Evolutionary conservation across 2,113 vertebrate species (phyloP), one percentile per base, ranked within the genome.

Genomic region (Raja brachyura): DNA sequence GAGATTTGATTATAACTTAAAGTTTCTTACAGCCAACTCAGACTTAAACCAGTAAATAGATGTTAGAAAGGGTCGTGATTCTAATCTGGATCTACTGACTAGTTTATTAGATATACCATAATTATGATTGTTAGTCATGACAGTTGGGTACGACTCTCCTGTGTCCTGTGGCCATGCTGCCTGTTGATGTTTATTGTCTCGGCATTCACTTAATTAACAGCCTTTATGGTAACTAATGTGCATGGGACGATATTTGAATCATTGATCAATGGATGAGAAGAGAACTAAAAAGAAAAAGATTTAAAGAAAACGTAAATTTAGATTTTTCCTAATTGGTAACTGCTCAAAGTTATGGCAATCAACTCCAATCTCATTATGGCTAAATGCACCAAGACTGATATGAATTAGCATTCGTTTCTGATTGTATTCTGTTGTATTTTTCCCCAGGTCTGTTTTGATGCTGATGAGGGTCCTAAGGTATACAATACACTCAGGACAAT

Each of bases 401-500:
- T 14, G 59, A 63, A 16, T 28, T 10, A 31, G 59, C 28, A 63
- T 63, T 86, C 16, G 59, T 63, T 6, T 88, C 18, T 88, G n/a
- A 63, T 31, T 88, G 66, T 70, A 8, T 48, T 90, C 63, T 90
- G 31, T 68, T 92, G 18, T 92, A 54, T 74, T 93, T 93, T 95
- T 94, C 90, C 86, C 59, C 94, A 99, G 98, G 96, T 96, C 54
- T 96, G 94, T 94, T 95, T 95, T 0, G 95, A 97, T 94, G 97
- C 97, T 66, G 97, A 97, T 94, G 95, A 96, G 33, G 97, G 97
- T 75, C 94, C 95, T 5, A 54, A 95, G 92, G 94, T 98, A 94
- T 97, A 97, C 95, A 94, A 93, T 25, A 96, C 96, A 66, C 95
- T 99, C 93, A 97, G 95, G 96, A 96, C 96, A 94, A 96, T 98